A percentile compares a stretch with the other conserved stretches of the same genome.
Conservation (phyloP, 1,140 invertebrate species). For the Sesamia nonagrioides region DNA sequence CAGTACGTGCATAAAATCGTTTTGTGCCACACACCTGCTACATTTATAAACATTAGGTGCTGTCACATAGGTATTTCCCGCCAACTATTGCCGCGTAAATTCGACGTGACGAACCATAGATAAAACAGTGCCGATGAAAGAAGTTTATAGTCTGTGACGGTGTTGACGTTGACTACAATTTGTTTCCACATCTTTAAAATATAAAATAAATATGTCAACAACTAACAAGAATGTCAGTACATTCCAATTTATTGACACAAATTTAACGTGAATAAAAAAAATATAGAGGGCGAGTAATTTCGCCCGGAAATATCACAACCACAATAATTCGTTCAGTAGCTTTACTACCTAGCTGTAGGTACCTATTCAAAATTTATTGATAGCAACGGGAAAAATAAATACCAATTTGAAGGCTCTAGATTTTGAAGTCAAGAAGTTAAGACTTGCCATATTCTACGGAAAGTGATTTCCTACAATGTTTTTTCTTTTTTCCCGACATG, state of each 20-base stretch:
- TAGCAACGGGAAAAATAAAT: background rate
- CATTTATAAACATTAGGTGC: conserved; percentile 38
- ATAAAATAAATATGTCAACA: background rate
- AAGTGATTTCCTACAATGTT: too few species aligned
- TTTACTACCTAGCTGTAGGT: background rate
- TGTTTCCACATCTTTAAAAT: background rate
- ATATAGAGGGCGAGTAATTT: background rate
- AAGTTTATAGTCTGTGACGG: background rate
- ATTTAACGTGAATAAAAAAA: background rate
- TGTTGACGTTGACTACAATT: background rate
- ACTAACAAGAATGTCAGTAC: background rate
- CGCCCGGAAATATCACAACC: too few species aligned
- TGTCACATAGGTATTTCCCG: conserved; percentile 41
- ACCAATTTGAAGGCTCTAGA: too few species aligned
- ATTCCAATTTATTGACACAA: conserved; percentile 8
- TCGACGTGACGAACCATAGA: background rate
- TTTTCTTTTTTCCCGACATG: too few species aligned
- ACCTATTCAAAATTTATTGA: background rate
- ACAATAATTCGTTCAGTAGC: background rate
- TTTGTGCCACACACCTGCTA: conserved; percentile 32
- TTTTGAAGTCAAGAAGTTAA: too few species aligned
- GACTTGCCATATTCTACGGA: too few species aligned
- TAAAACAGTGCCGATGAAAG: background rate
- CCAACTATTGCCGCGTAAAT: conserved; percentile 1
- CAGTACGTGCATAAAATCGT: conserved; percentile 33